Evolutionary conservation across 2,797 vertebrate genomes (phyloP).

Genomic region (Schizopygopsis malacanthus): DNA sequence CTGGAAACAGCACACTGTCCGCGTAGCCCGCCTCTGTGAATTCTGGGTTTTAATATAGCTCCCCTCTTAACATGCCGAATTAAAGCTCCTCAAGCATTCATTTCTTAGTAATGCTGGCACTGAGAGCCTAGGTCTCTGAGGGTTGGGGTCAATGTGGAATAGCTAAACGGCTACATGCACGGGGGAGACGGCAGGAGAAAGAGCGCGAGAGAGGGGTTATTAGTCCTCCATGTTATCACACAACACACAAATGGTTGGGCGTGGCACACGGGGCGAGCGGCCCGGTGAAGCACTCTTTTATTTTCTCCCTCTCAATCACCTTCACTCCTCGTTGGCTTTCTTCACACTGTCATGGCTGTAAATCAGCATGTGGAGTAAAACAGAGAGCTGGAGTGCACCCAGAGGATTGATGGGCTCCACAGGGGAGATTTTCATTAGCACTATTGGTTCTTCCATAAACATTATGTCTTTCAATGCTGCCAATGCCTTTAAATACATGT

Average conservation of each 20-base stretch:
- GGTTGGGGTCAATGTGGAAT: conserved; percentile 72
- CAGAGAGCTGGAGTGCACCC: conserved; percentile 16
- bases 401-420: conserved; percentile 35
- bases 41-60: conserved; percentile 67
- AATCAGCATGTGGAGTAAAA: conserved; percentile 32
- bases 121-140: conserved; percentile 63
- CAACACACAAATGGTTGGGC: conserved; percentile 23
- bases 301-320: conserved; percentile 19
- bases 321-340: conserved; percentile 9
- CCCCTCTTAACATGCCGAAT: conserved; percentile 70
- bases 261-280: not conserved
- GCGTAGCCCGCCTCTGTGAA: conserved; percentile 65
- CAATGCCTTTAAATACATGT: conserved; percentile 27
- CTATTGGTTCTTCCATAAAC: conserved; percentile 33
- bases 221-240: conserved; percentile 39
- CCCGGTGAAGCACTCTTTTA: not conserved
- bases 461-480: conserved; percentile 33
- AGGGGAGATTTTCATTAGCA: conserved; percentile 47
- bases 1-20: conserved; percentile 7
- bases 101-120: conserved; percentile 72
- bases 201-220: conserved; percentile 43
- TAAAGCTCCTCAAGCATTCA: conserved; percentile 58
- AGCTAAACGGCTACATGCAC: conserved; percentile 34
- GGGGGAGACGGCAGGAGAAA: conserved; percentile 55
- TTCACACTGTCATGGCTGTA: conserved; percentile 22